phyloP scores from a whole-genome alignment of 2,797 vertebrate species.

The Selene dorsalis region DNA sequence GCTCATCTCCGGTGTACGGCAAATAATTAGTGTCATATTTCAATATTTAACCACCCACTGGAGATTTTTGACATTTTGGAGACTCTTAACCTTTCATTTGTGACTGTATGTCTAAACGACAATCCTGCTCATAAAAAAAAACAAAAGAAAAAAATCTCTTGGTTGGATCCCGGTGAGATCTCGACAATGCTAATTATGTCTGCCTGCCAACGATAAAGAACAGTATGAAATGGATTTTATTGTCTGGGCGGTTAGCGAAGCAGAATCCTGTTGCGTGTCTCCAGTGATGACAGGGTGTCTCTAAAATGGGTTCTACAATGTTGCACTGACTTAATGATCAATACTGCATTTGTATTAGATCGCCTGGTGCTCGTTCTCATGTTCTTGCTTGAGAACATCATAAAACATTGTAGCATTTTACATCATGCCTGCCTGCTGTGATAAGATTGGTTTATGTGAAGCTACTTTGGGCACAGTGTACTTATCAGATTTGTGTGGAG shows the following conservation, averaged over 20 bases:
- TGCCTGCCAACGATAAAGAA: constrained; percentile 24
- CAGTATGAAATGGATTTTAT: constrained; percentile 41
- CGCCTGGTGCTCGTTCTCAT: not conserved
- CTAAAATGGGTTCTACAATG: constrained; percentile 28
- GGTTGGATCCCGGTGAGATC: not conserved
- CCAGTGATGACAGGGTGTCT: constrained; percentile 32
- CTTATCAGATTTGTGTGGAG: constrained; percentile 76
- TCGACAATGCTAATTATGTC: constrained; percentile 34
- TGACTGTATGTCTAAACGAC: not conserved
- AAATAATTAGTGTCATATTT: not conserved
- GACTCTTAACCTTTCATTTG: constrained; percentile 15
- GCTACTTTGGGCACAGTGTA: constrained; percentile 56
- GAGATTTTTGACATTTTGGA: not conserved
- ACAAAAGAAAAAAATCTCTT: constrained; percentile 11
- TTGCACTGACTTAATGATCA: constrained; percentile 34
- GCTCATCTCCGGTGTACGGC: not conserved
- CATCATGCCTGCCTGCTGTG: constrained; percentile 10
- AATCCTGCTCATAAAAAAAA: not conserved
- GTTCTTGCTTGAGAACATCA: constrained; percentile 18
- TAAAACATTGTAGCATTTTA: constrained; percentile 8
- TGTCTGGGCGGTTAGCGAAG: constrained; percentile 43
- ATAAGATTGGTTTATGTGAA: constrained; percentile 33
- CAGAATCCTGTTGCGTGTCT: constrained; percentile 30
- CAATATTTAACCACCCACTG: not conserved
- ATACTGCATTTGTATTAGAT: constrained; percentile 32